Evolutionary conservation across 2,113 vertebrate genomes (phyloP).

Genomic region (Toxostoma redivivum): DNA sequence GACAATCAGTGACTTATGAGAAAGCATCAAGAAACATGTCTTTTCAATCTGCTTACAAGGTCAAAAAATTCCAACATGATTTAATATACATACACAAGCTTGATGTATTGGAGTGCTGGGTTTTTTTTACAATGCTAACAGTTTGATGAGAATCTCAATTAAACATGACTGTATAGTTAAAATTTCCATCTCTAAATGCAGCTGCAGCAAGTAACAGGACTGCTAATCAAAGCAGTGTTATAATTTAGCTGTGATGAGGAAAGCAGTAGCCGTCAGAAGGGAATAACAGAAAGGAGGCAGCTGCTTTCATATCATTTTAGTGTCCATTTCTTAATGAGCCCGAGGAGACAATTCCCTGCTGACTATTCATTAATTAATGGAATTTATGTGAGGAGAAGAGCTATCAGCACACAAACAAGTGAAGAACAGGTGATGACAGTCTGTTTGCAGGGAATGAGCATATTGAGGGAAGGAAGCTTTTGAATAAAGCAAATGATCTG

Average conservation of each 20-base stretch:
- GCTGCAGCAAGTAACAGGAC: slow-evolving; percentile 23
- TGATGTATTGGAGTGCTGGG: not conserved
- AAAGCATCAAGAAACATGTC: not conserved
- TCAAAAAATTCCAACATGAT: slow-evolving; percentile 1
- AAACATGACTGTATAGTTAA: slow-evolving; percentile 35
- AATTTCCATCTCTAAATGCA: slow-evolving; percentile 42
- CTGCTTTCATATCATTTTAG: slow-evolving; percentile 45
- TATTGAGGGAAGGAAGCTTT: not conserved
- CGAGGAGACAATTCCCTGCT: slow-evolving; percentile 15
- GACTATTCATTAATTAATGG: slow-evolving; percentile 60
- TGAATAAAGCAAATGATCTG: not conserved
- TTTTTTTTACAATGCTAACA: slow-evolving; percentile 16
- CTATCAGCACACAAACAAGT: slow-evolving; percentile 24
- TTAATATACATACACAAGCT: not conserved
- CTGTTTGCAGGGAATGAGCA: not conserved
- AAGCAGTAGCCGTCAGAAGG: not conserved
- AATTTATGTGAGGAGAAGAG: slow-evolving; percentile 30
- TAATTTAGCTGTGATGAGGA: slow-evolving; percentile 48
- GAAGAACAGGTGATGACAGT: not conserved
- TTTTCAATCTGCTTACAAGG: slow-evolving; percentile 8
- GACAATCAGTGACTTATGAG: not conserved
- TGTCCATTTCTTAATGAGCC: slow-evolving; percentile 55
- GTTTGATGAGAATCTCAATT: slow-evolving; percentile 52
- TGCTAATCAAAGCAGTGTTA: slow-evolving; percentile 40
- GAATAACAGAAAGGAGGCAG: slow-evolving; percentile 26